Evolutionary conservation across 2,888 invertebrate species (phyloP).

Genomic region (Melieria crassipennis): DNA sequence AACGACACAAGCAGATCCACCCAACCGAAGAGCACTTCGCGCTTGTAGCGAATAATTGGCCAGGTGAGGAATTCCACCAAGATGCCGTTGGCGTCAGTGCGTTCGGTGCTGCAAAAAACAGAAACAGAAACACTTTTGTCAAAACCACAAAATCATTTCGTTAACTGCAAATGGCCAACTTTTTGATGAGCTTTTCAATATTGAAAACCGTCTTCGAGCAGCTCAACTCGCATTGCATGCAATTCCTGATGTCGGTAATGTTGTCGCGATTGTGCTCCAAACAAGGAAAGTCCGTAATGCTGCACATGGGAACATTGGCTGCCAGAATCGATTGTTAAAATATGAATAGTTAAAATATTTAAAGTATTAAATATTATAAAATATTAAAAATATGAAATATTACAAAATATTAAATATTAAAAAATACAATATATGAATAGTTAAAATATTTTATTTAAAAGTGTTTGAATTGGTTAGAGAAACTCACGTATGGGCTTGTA

Average conservation of each 20-base stretch:
- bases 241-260: constrained; percentile 72
- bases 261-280: constrained; percentile 68
- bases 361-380: background rate
- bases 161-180: constrained; percentile 63
- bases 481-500: constrained; percentile 71
- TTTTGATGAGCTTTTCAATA: constrained; percentile 76
- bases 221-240: constrained; percentile 74
- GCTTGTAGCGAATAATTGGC: constrained; percentile 76
- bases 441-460: no score
- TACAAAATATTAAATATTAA: background rate
- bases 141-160: background rate
- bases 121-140: background rate
- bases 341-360: background rate
- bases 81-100: constrained; percentile 53
- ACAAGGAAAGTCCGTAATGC: constrained; percentile 71
- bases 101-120: constrained; percentile 44
- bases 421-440: background rate
- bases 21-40: constrained; percentile 86
- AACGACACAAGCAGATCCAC: constrained; percentile 76
- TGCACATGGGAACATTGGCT: constrained; percentile 68
- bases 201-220: constrained; percentile 81
- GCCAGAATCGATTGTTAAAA: background rate
- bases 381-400: background rate
- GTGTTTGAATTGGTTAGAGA: background rate
- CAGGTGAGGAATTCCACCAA: constrained; percentile 76